These are phyloP conservation scores for Drosophila mettleri DNA, from an alignment of 2,888 invertebrate genomes.

Conservation along the genomic window DNA sequence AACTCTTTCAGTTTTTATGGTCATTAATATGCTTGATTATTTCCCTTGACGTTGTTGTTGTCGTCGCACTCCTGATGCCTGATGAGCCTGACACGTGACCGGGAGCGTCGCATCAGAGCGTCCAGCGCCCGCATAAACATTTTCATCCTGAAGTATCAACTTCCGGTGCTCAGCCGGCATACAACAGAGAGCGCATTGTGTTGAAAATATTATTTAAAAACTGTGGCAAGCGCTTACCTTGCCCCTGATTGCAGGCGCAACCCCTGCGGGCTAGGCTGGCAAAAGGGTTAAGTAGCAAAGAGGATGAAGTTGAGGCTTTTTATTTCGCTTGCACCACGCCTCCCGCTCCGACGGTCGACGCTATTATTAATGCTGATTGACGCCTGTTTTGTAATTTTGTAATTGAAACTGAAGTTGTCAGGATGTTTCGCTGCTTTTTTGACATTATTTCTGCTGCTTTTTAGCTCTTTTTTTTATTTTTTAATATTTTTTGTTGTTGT, in stretches of 20 bases:
- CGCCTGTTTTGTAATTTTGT: conserved; percentile 80
- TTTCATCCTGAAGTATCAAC: conserved; percentile 78
- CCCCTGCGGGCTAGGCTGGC: conserved; percentile 51
- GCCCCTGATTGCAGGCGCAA: conserved; percentile 32
- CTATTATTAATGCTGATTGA: conserved; percentile 79
- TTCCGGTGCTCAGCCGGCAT: conserved; percentile 61
- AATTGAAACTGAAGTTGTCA: conserved; percentile 77
- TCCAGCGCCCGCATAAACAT: conserved; percentile 80
- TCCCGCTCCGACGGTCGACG: conserved; percentile 37
- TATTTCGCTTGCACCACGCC: conserved; percentile 60
- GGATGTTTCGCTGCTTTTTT: conserved; percentile 47
- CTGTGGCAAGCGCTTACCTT: conserved; percentile 71
- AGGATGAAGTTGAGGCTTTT: conserved; percentile 35
- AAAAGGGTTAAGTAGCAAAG: conserved; percentile 77
- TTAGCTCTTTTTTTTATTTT: conserved; percentile 27
- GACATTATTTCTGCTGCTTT: conserved; percentile 46
- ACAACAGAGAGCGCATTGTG: conserved; percentile 5
- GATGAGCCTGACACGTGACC: conserved; percentile 69
- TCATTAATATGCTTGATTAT: conserved; percentile 83
- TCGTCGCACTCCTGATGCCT: conserved; percentile 33
- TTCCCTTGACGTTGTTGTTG: conserved; percentile 70
- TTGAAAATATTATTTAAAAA: conserved; percentile 49
- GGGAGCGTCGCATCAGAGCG: conserved; percentile 39
- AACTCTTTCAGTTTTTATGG: conserved; percentile 80
- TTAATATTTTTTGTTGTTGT: conserved; percentile 22